Conservation (phyloP, 2,797 vertebrate species). For the Liasis olivaceus region DNA sequence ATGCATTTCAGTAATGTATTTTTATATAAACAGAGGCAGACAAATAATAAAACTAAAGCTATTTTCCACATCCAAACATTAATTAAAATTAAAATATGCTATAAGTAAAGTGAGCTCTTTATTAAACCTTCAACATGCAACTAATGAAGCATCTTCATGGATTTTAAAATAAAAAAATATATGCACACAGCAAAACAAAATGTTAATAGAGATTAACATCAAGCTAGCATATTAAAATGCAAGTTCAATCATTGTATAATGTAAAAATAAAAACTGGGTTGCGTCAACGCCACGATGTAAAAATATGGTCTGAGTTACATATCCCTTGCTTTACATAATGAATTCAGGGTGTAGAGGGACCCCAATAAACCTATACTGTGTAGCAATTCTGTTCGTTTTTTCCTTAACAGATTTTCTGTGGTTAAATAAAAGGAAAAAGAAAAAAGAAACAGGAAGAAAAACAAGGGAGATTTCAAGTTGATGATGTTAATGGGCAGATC, state of each 20-base stretch:
- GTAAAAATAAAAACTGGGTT: background rate
- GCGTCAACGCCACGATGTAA: background rate
- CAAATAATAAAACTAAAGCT: background rate
- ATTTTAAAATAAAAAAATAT: background rate
- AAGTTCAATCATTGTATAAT: background rate
- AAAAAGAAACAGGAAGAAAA: background rate
- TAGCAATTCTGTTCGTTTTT: background rate
- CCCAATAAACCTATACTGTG: background rate
- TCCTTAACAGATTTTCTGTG: background rate
- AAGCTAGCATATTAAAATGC: background rate
- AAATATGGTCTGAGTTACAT: background rate
- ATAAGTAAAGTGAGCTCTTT: background rate
- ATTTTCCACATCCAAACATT: background rate
- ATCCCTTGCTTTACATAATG: background rate
- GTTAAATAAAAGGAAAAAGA: background rate
- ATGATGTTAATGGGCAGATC: background rate
- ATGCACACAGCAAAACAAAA: background rate
- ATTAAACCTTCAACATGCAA: background rate
- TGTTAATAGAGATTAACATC: background rate
- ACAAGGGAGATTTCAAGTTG: background rate
- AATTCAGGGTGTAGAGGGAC: accelerated
- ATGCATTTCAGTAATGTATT: background rate
- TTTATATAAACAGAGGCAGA: background rate
- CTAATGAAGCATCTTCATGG: background rate
- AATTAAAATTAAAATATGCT: background rate